Evolutionary conservation across 2,113 vertebrate species (phyloP), one percentile per base, ranked within the genome.

Genomic region (Amazona vittata): DNA sequence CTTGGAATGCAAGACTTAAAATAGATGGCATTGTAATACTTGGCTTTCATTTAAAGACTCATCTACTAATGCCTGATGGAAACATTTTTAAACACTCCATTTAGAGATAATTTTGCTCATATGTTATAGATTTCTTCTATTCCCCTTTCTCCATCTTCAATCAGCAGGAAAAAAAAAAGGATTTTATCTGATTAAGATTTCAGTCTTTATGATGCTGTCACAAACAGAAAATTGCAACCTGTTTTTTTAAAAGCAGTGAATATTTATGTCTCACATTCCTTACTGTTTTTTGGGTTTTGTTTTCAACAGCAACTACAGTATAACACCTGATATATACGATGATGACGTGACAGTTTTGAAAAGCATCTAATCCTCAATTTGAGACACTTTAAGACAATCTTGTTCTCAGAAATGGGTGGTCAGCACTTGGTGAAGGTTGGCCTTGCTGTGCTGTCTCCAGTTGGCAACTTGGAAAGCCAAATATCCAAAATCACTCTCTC

Each of bases 1-100:
- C 80, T 89, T 96, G 96, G 93, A 97, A 94, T 67, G 67, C 65
- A 97, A 93, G 88, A 85, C 70, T 95, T 93, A 96, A 95, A 96
- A 95, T 79, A 96, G 80, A 96, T 95, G 86, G 75, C 80, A 84
- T 97, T 97, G 82, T 94, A 81, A 93, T 88, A 75, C 65, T 95
- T 97, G 94, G 96, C 93, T 97, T 94, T 96, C 50, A 90, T 92
- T 93, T 89, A 70, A 94, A 91, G 90, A 96, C 47, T 60, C 86
- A 84, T 96, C 89, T 91, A 88, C 70, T 96, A 73, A 83, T 94
- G 86, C 82, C 90, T 86, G 83, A 86, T 97, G 76, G 95, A 96
- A 97, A 96, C 91, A 69, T 76, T 92, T 91, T 83, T 83, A 92
- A 97, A 93, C 84, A 96, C 70, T 91, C 86, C 28, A 90, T 94